These are phyloP conservation scores for Archilochus colubris DNA, from an alignment of 2,113 vertebrate genomes.

Conservation along the genomic window DNA sequence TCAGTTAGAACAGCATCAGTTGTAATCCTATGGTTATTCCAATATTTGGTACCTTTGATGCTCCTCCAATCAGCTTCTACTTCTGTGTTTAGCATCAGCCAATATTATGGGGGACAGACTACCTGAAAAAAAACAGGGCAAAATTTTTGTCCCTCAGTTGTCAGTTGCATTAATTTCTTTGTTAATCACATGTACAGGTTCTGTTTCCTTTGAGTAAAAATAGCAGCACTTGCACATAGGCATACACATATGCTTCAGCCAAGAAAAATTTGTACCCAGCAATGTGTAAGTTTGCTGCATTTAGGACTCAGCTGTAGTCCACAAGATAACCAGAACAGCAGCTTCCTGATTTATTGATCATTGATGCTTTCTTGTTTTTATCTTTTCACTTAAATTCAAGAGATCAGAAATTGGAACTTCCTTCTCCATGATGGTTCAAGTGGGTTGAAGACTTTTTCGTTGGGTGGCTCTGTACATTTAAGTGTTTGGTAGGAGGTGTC, in stretches of 20 bases:
- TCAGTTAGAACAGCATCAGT: background rate
- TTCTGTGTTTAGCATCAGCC: background rate
- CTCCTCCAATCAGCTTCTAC: background rate
- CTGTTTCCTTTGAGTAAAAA: background rate
- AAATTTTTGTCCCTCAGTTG: background rate
- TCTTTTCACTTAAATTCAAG: background rate
- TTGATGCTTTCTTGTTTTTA: background rate
- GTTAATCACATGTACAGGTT: background rate
- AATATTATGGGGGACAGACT: background rate
- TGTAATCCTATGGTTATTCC: background rate
- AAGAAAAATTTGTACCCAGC: background rate
- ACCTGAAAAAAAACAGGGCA: background rate
- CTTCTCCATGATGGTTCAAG: fast-evolving
- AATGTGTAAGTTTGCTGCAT: background rate
- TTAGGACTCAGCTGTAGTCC: background rate
- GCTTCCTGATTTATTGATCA: fast-evolving
- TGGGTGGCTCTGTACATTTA: background rate
- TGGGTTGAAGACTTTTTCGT: background rate
- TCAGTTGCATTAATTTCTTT: background rate
- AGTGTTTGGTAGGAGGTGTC: background rate
- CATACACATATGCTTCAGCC: background rate
- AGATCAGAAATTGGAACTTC: background rate
- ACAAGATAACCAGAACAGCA: background rate
- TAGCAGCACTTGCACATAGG: background rate
- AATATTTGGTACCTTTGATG: background rate